Conservation (phyloP, 35 echinoderm and acorn worm genomes). For the Ophiothrix spiculata region DNA sequence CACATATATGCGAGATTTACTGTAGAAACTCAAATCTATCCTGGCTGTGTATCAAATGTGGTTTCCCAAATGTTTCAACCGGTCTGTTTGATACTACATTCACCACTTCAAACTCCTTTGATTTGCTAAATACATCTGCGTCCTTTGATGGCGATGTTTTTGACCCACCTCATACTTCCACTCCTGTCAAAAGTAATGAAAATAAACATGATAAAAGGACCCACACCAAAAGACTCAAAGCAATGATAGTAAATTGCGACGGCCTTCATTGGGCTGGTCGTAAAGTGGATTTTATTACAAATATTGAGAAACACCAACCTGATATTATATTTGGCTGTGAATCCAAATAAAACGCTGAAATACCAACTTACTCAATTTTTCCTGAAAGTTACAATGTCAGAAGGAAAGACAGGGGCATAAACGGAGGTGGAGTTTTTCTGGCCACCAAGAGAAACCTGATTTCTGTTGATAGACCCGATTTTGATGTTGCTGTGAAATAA, state of each 20-base stretch:
- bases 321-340: not conserved
- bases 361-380: not conserved
- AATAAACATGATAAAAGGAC: not conserved
- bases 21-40: not conserved
- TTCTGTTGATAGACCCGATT: not conserved
- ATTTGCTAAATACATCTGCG: not conserved
- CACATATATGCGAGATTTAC: not conserved
- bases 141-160: not conserved
- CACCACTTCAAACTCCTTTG: not conserved
- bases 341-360: not conserved
- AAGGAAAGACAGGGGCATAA: not conserved
- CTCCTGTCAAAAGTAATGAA: not conserved
- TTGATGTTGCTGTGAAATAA: not conserved
- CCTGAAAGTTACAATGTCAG: not conserved
- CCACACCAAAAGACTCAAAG: not conserved
- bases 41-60: not conserved
- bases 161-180: not conserved
- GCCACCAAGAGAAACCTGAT: not conserved
- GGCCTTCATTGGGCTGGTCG: not conserved
- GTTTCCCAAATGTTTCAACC: not conserved
- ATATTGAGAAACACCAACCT: not conserved
- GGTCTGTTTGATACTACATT: not conserved
- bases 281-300: not conserved
- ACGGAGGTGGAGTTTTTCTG: not conserved
- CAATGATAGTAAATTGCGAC: not conserved